Conservation (phyloP, 2,113 vertebrate species). For the Bucco capensis region DNA sequence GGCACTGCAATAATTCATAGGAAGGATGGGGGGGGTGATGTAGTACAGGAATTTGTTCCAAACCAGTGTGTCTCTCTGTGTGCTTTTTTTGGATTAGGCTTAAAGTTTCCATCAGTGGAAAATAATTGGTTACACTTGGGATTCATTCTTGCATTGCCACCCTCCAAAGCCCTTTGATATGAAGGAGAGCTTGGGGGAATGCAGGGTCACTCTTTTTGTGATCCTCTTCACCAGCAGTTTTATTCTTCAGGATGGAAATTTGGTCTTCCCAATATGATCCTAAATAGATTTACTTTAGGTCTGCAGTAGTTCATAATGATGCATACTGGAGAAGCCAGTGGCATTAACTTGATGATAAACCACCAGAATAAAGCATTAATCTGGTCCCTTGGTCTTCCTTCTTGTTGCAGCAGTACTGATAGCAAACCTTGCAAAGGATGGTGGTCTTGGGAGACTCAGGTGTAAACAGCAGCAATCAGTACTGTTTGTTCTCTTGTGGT, state of each 20-base stretch:
- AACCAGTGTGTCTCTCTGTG: conserved; percentile 45
- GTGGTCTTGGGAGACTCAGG: not conserved
- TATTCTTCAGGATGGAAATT: not conserved
- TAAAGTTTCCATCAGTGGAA: conserved; percentile 33
- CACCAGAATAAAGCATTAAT: not conserved
- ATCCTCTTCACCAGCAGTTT: not conserved
- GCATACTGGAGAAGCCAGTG: not conserved
- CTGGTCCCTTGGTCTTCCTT: not conserved
- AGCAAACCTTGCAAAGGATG: not conserved
- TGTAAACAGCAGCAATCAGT: not conserved
- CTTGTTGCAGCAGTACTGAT: not conserved
- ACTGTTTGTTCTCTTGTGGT: not conserved
- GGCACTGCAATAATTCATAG: conserved; percentile 13
- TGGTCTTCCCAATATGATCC: not conserved
- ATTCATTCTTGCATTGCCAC: not conserved
- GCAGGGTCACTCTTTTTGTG: not conserved
- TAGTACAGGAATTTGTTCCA: conserved; percentile 45
- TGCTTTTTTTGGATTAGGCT: conserved; percentile 38
- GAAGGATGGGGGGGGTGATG: not conserved
- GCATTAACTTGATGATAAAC: not conserved
- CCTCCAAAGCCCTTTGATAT: not conserved
- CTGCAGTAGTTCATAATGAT: not conserved
- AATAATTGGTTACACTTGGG: conserved; percentile 26
- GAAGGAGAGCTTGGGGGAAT: not conserved
- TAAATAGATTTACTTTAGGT: not conserved